Evolutionary conservation across 2,888 invertebrate genomes (phyloP).

Genomic region (Ornithoptera alexandrae): DNA sequence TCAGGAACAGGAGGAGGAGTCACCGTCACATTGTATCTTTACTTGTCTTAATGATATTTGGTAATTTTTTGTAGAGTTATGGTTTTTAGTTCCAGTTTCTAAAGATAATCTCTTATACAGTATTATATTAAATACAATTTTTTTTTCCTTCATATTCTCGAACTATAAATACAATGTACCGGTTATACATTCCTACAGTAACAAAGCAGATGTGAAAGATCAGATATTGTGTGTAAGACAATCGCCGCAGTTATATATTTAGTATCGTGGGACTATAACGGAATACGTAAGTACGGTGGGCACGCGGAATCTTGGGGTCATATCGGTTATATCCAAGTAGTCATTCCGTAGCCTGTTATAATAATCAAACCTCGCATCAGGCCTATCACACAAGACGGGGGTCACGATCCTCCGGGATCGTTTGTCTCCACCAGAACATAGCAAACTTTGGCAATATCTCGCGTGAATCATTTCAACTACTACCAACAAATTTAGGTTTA

Average conservation of each 20-base stretch:
- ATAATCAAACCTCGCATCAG: conserved; percentile 29
- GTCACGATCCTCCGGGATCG: conserved; percentile 27
- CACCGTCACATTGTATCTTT: no score
- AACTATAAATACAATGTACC: no score
- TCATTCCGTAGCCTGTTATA: conserved; percentile 27
- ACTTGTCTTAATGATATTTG: no score
- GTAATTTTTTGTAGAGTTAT: no score
- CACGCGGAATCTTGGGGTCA: conserved; percentile 18
- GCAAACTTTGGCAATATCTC: conserved; percentile 25
- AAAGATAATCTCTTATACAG: no score
- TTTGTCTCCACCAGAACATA: conserved; percentile 21
- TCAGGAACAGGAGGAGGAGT: no score
- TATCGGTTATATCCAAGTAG: conserved; percentile 27
- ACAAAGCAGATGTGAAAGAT: no score
- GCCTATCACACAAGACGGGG: conserved; percentile 22
- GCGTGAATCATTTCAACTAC: conserved; percentile 19
- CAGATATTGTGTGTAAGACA: no score
- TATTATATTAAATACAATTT: no score
- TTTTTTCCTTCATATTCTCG: no score
- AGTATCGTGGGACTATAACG: conserved; percentile 2
- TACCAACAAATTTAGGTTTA: conserved; percentile 17
- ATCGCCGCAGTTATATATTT: neutral
- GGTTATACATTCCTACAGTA: no score
- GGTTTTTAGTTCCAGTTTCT: no score
- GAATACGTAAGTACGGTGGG: conserved; percentile 15